Evolutionary conservation across 2,888 invertebrate species (phyloP), one percentile per base, ranked within the genome.

Genomic region (Ecliptopera silaceata): DNA sequence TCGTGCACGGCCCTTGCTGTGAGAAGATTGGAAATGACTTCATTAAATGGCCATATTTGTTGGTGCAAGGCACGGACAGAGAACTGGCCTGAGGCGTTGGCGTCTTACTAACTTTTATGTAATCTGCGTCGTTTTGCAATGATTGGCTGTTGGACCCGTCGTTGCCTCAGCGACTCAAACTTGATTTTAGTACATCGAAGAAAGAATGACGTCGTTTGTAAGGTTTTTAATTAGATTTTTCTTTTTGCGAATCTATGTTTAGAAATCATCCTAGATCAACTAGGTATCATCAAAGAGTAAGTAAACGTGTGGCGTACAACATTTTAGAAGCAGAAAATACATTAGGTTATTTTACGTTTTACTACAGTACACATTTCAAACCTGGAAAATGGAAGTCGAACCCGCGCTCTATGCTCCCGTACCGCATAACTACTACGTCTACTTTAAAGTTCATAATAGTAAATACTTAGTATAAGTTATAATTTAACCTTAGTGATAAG

Each of bases 11-110:
- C 75, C 69, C 65, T 59, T 64, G 65, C 68, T 81, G 85, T 80
- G 85, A 80, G 74, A 66, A 70, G 79, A 79, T 80, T 86, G 61
- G 75, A 68, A 87, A 88, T 88, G 69, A 71, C 79, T 80, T 77
- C 79, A 82, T 87, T 84, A 76, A 29, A 58, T 51, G 68, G 65
- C 38, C 46, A 54, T 55, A 52, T 61, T 44, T 70, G 45, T 36
- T 44, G 71, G 41, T 36, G 10, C 36, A 13, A 20, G 20, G 29
- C 36, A 13, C 31, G 20, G 29, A 43, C 12, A 3, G 41, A 41
- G 22, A 52, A 53, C 58, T 44, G 53, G 44, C 45, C 34, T 26
- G 12, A 18, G 32, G 22, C 11, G 11, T 22, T 12, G 22, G 17
- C 38, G 31, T 32, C 32, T 4, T 4, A 42, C n/a, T 20, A 41